A percentile compares a stretch with the other conserved stretches of the same genome.
phyloP scores from a whole-genome alignment of 2,888 invertebrate genomes.

The Lypha dubia region DNA sequence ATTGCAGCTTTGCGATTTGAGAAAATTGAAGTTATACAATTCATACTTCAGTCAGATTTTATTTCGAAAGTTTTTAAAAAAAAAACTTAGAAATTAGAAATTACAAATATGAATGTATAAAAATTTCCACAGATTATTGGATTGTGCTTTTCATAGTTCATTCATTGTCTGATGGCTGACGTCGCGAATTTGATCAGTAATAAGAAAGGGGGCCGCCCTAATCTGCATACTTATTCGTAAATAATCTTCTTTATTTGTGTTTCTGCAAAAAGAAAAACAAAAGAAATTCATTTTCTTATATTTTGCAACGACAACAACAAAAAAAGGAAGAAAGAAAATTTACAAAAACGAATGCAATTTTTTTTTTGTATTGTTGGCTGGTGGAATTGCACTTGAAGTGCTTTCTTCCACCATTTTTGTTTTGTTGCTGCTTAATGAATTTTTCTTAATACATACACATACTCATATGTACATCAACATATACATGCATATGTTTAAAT shows the following conservation, averaged over 20 bases:
- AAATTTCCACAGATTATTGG: too few species aligned
- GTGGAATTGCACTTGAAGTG: constrained; percentile 72
- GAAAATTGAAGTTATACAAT: too few species aligned
- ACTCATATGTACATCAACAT: background rate
- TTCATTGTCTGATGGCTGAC: too few species aligned
- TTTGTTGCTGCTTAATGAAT: constrained; percentile 47
- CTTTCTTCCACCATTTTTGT: constrained; percentile 69
- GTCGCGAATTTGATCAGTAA: too few species aligned
- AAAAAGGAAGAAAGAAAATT: constrained; percentile 62
- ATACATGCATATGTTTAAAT: constrained; percentile 4
- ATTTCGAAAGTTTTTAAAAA: too few species aligned
- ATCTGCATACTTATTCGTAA: constrained; percentile 3
- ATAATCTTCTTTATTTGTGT: constrained; percentile 48
- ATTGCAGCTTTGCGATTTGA: too few species aligned
- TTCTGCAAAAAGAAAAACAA: constrained; percentile 24
- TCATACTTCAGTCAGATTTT: too few species aligned
- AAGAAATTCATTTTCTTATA: constrained; percentile 38
- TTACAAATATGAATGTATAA: too few species aligned
- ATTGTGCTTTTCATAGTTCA: too few species aligned
- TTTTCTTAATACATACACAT: constrained; percentile 11
- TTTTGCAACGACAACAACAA: too few species aligned
- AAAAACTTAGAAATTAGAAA: too few species aligned
- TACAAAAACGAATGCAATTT: constrained; percentile 47
- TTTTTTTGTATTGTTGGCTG: constrained; percentile 57
- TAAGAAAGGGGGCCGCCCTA: too few species aligned